Evolutionary conservation across 1,140 invertebrate species (phyloP).

Genomic region (Drosophila tsacasi): DNA sequence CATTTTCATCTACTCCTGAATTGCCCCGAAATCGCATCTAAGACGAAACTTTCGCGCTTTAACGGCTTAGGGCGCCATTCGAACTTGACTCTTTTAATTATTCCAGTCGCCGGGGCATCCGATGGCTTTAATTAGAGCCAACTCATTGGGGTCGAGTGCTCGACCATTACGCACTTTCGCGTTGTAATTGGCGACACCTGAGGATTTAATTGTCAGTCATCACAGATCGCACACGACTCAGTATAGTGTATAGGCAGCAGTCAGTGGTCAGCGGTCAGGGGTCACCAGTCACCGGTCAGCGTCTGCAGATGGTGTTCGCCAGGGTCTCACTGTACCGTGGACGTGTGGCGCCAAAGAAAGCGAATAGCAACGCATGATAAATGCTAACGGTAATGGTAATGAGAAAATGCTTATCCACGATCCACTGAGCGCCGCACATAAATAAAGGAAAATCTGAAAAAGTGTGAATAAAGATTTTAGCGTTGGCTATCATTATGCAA

Average conservation of each 20-base stretch:
- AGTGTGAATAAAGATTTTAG: background rate
- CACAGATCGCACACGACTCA: constrained; percentile 4
- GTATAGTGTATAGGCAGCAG: constrained; percentile 16
- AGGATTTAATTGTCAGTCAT: constrained; percentile 66
- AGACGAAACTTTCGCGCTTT: constrained; percentile 36
- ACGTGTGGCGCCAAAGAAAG: constrained; percentile 52
- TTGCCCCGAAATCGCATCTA: background rate
- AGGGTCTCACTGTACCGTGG: constrained; percentile 25
- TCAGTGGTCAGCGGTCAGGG: constrained; percentile 27
- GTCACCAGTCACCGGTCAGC: constrained; percentile 31
- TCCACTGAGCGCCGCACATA: constrained; percentile 27
- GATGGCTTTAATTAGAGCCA: constrained; percentile 47
- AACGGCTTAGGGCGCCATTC: constrained; percentile 11
- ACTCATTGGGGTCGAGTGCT: constrained; percentile 55
- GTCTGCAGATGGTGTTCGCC: constrained; percentile 18
- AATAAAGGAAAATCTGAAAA: background rate
- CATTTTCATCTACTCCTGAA: constrained; percentile 5
- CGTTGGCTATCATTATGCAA: background rate
- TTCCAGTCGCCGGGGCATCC: constrained; percentile 16
- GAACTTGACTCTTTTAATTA: constrained; percentile 38
- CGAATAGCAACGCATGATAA: constrained; percentile 54
- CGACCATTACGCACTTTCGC: constrained; percentile 73
- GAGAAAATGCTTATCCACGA: constrained; percentile 49
- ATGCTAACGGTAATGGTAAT: constrained; percentile 52
- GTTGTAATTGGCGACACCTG: constrained; percentile 64